Evolutionary conservation across 2,888 invertebrate genomes (phyloP), one percentile per base, ranked within the genome.

Genomic region (Lamproptera curius): DNA sequence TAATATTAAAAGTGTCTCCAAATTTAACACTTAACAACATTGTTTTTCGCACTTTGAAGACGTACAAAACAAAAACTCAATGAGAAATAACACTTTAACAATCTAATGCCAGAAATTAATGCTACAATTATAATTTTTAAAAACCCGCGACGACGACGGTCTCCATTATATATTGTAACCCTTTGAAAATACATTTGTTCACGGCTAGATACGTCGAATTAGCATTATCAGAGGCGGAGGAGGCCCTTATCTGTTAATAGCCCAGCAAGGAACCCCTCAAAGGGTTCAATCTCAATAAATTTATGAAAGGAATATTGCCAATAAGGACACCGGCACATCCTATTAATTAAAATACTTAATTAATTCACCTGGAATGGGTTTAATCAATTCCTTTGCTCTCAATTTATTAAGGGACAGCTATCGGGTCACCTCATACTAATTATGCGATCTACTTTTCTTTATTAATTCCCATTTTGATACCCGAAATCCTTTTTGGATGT

Each of bases 271-370:
- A 64, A 65, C 62, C 68, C 68, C 57, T 76, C 81, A 76, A 75
- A 80, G 82, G 78, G 78, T 70, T 72, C 76, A 76, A 77, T 86
- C 86, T 83, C 85, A 83, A 87, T 86, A 86, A 86, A 85, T 86
- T 87, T 82, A 83, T 83, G 84, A 86, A 87, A 85, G 85, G 85
- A 85, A 83, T 85, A 86, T 87, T 84, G 85, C 77, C 86, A 86
- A 87, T 87, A 86, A 78, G 83, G 80, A 78, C 70, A 74, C 80
- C 76, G 78, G 81, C 70, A 84, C 76, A 84, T 85, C 79, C 82
- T 86, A 87, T 87, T 87, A 87, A 87, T 86, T 86, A 87, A 81
- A 83, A 86, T 86, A 84, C 84, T 85, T 84, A 86, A 87, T 87
- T 86, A 87, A 87, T 87, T 86, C 85, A 87, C 86, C 83, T 86